Conservation (phyloP, 1,140 invertebrate genomes). For the Calycopis cecrops region DNA sequence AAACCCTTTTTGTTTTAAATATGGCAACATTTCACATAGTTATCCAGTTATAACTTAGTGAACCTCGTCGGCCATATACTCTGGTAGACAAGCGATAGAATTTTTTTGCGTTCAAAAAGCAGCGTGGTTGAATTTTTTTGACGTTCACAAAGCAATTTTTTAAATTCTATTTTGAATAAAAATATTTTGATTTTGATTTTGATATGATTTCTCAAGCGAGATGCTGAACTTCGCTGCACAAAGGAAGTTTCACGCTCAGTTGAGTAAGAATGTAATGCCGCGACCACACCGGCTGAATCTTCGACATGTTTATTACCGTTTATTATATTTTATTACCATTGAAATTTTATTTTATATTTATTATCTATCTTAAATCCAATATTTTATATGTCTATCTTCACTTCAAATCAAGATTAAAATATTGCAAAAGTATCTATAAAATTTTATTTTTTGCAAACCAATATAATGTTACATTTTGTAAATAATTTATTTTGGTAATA, state of each 20-base stretch:
- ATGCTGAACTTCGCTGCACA: slow-evolving; percentile 29
- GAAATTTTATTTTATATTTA: not conserved
- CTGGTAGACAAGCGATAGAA: slow-evolving; percentile 25
- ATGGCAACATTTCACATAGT: not conserved
- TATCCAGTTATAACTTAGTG: slow-evolving; percentile 12
- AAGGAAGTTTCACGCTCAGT: slow-evolving; percentile 31
- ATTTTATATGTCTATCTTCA: too few relatives aligned
- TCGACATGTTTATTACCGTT: slow-evolving; percentile 13
- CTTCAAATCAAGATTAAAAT: too few relatives aligned
- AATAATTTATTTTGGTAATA: too few relatives aligned
- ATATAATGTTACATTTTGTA: too few relatives aligned
- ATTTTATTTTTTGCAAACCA: too few relatives aligned
- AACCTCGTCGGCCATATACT: slow-evolving; percentile 14
- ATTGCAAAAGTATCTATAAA: too few relatives aligned
- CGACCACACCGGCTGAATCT: not conserved
- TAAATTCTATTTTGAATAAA: too few relatives aligned
- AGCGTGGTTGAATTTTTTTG: too few relatives aligned
- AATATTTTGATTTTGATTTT: too few relatives aligned
- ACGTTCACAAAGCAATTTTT: too few relatives aligned
- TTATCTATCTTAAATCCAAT: not conserved
- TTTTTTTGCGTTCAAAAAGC: too few relatives aligned
- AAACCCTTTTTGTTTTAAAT: not conserved
- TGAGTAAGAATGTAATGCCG: slow-evolving; percentile 19
- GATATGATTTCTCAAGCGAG: slow-evolving; percentile 30
- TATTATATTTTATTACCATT: not conserved